A percentile compares a stretch with the other conserved stretches of the same genome.
phyloP scores from a whole-genome alignment of 2,797 vertebrate species.

The Takifugu rubripes region DNA sequence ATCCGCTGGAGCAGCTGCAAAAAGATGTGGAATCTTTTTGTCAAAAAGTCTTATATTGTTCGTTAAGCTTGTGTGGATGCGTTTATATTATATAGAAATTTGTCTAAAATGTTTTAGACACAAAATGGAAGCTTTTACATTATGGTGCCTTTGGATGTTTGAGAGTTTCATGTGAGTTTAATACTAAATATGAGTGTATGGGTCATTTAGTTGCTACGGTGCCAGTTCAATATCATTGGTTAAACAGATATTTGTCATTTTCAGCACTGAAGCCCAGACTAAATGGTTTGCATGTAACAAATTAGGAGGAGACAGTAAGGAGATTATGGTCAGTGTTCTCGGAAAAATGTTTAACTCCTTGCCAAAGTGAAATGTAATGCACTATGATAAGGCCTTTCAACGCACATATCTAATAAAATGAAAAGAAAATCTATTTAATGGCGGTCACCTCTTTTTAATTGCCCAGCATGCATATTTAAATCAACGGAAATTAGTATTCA shows the following conservation, averaged over 20 bases:
- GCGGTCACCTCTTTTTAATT: not conserved
- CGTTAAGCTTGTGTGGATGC: not conserved
- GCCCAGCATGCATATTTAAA: not conserved
- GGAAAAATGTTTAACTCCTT: not conserved
- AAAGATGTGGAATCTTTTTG: not conserved
- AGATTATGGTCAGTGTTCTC: no score
- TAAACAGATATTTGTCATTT: no score
- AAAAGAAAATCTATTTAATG: not conserved
- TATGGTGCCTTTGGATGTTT: conserved; percentile 36
- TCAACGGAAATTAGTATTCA: no score
- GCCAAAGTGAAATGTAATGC: conserved; percentile 19
- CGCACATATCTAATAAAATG: conserved; percentile 10
- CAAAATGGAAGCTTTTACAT: conserved; percentile 2
- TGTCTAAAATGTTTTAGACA: conserved; percentile 7
- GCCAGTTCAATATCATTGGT: no score
- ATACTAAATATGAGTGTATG: no score
- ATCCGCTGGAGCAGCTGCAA: not conserved
- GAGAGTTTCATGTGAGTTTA: not conserved
- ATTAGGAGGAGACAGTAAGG: no score
- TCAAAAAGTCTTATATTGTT: not conserved
- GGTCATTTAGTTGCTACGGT: no score
- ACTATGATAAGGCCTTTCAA: conserved; percentile 12
- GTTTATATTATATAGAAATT: not conserved
- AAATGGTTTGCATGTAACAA: no score
- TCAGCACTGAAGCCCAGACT: no score